Base-by-base conservation (phyloP, 2,888 invertebrate genomes). In the Gerris lacustris region DNA sequence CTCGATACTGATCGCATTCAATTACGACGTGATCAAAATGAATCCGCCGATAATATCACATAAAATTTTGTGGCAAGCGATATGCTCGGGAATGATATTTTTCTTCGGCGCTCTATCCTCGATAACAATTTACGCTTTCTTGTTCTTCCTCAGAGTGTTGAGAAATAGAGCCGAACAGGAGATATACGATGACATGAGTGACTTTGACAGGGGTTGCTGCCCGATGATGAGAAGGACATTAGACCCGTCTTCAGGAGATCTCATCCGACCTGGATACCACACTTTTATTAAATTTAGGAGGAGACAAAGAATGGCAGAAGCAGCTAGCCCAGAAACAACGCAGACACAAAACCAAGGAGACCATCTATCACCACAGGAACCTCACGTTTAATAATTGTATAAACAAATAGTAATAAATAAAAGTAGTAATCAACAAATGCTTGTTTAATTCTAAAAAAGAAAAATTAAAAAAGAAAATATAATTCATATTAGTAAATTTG, bases 111-210 rank as follows among this genome's bases (percentile, higher is more conserved):
- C 68, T 17, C 6, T 63, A n/a, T 6, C 45, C 6, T 45, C 45
- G 6, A 31, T 71, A 47, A 63, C 68, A 45, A 15, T 68, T 17
- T 44, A 66, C 15, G 31, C 66, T 44, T 63, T 66, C 45, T 67
- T 70, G 17, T 67, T 55, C 15, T 6, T 63, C 15, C 17, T 55
- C n/a, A 63, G 63, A 15, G 43, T 67, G 6, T 70, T 70, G 2
- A 70, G 63, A 70, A 70, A 43, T 55, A 15, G n/a, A 62, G 43
- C 44, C n/a, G 70, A 70, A 45, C 18, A 70, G n/a, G 45, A 63
- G 15, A 11, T 69, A 11, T n/a, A 63, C 43, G 63, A 69, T 1
- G 11, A 66, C 9, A 17, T 11, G 15, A 11, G 11, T 17, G 18
- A 62, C 4, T 62, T 15, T 62, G 62, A 11, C 62, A n/a, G 62